Conservation (phyloP, 1,140 invertebrate species). For the Mya arenaria region DNA sequence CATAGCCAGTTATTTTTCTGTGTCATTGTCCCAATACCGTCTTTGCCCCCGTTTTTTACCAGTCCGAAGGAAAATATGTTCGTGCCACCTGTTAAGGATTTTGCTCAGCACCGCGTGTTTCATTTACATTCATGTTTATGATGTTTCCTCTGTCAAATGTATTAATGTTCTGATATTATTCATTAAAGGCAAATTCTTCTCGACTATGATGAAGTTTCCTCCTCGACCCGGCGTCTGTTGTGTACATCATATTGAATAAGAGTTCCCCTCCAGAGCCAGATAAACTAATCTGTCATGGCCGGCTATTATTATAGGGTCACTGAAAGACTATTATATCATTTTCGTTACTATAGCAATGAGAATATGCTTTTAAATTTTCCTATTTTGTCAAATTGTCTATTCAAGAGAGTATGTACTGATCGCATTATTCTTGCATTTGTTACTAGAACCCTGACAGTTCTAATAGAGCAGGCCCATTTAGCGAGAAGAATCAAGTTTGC, state of each 20-base stretch:
- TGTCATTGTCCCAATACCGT: too few species aligned
- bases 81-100: too few species aligned
- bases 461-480: conserved; percentile 52
- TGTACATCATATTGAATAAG: conserved; percentile 46
- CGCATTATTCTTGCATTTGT: conserved; percentile 50
- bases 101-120: too few species aligned
- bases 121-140: too few species aligned
- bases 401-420: conserved; percentile 48
- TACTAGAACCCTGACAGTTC: conserved; percentile 41
- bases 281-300: conserved; percentile 39
- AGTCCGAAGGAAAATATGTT: too few species aligned
- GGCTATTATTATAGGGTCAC: conserved; percentile 50
- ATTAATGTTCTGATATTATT: conserved; percentile 1
- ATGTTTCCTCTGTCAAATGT: too few species aligned
- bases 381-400: conserved; percentile 59
- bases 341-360: conserved; percentile 51
- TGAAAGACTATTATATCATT: conserved; percentile 55
- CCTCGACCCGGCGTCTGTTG: conserved; percentile 42
- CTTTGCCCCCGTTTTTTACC: too few species aligned
- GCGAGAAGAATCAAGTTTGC: conserved; percentile 45
- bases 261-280: conserved; percentile 21
- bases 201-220: background rate
- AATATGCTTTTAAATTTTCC: conserved; percentile 57
- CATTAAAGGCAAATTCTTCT: conserved; percentile 39
- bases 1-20: too few species aligned